phyloP scores from a whole-genome alignment of 1,140 invertebrate genomes.

The Drosophila murphyi region DNA sequence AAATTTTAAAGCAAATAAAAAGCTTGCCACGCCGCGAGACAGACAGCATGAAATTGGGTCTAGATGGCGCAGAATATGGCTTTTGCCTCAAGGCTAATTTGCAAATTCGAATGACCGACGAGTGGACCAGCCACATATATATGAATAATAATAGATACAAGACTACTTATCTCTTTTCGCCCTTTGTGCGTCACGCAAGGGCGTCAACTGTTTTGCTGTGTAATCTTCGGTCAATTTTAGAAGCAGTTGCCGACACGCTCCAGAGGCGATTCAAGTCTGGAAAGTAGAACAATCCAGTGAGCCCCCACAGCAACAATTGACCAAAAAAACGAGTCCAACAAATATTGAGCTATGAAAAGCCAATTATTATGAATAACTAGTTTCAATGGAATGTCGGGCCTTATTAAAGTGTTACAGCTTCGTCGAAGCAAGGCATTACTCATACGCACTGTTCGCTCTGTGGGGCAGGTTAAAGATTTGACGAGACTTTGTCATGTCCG shows the following conservation, averaged over 20 bases:
- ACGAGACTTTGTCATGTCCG: slow-evolving; percentile 41
- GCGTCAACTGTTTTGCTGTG: slow-evolving; percentile 58
- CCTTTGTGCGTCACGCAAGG: slow-evolving; percentile 31
- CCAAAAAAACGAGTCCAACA: slow-evolving; percentile 55
- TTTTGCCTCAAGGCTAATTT: slow-evolving; percentile 41
- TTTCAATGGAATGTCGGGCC: slow-evolving; percentile 74
- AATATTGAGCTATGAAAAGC: slow-evolving; percentile 79
- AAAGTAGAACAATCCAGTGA: slow-evolving; percentile 59
- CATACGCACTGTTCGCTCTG: slow-evolving; percentile 66
- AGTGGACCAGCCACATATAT: neutral
- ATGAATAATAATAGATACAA: neutral
- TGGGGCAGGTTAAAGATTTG: slow-evolving; percentile 60
- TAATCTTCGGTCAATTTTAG: slow-evolving; percentile 48
- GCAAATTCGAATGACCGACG: slow-evolving; percentile 66
- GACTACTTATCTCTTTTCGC: slow-evolving; percentile 8
- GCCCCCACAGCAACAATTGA: slow-evolving; percentile 57
- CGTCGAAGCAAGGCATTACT: slow-evolving; percentile 61
- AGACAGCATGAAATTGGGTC: slow-evolving; percentile 54
- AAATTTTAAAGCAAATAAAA: slow-evolving; percentile 78
- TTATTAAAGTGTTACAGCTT: slow-evolving; percentile 66
- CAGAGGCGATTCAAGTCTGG: slow-evolving; percentile 30
- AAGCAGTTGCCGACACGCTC: slow-evolving; percentile 31
- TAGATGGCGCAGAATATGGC: slow-evolving; percentile 36
- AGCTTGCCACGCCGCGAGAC: slow-evolving; percentile 55
- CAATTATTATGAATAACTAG: slow-evolving; percentile 82